A percentile compares a stretch with the other conserved stretches of the same genome.
These are phyloP conservation scores for Desmodus rotundus DNA, from an alignment of 2,113 vertebrate species.

Conservation along the genomic window DNA sequence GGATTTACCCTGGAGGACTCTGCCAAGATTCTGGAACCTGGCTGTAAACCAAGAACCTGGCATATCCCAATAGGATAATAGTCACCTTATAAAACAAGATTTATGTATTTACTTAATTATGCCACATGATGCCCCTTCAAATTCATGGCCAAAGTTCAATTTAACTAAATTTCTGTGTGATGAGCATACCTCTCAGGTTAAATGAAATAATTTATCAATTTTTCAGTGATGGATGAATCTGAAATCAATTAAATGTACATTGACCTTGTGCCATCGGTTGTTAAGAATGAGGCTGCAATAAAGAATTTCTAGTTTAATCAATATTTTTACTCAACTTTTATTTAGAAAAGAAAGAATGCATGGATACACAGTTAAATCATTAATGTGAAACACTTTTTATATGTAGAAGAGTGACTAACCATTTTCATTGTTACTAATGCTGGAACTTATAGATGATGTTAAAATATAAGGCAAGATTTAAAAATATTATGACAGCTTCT, in stretches of 20 bases:
- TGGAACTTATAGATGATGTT: neutral
- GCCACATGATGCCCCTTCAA: conserved; percentile 31
- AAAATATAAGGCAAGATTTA: neutral
- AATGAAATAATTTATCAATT: conserved; percentile 49
- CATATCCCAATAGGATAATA: conserved; percentile 55
- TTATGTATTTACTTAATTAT: conserved; percentile 70
- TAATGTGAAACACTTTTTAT: neutral
- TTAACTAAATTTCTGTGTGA: conserved; percentile 54
- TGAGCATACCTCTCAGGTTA: conserved; percentile 9
- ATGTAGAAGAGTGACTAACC: neutral
- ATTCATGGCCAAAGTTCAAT: conserved; percentile 26
- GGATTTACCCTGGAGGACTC: neutral
- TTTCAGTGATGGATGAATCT: conserved; percentile 54
- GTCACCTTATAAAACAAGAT: conserved; percentile 68
- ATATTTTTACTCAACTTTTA: conserved; percentile 23
- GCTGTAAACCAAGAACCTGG: conserved; percentile 58
- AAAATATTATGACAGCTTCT: neutral
- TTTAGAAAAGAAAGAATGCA: conserved; percentile 21
- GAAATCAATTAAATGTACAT: conserved; percentile 51
- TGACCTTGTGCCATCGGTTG: neutral
- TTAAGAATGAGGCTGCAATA: neutral
- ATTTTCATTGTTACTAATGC: neutral
- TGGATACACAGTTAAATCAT: neutral
- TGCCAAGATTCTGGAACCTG: conserved; percentile 62
- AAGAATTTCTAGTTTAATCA: conserved; percentile 45